phyloP scores from a whole-genome alignment of 2,797 vertebrate species.

The Galaxias olidus region DNA sequence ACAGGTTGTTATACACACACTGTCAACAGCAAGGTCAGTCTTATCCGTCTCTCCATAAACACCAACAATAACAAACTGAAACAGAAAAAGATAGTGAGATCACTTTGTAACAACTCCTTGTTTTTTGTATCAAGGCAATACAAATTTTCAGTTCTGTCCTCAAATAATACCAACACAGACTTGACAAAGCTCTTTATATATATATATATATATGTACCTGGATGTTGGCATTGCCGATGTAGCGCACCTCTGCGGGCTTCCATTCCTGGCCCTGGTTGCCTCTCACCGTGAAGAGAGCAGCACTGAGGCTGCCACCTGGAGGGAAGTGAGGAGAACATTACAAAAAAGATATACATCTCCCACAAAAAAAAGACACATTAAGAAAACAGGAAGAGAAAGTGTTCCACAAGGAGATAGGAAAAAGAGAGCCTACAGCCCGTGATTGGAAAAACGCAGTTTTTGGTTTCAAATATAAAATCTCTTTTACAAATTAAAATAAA shows the following conservation, averaged over 20 bases:
- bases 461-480: no score
- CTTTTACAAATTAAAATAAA: no score
- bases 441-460: no score
- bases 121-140: no score
- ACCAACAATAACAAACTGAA: constrained; percentile 79
- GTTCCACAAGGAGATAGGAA: no score
- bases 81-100: constrained; percentile 2
- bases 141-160: no score
- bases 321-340: neutral
- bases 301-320: constrained; percentile 45
- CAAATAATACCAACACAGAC: neutral
- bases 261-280: constrained; percentile 75
- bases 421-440: no score
- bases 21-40: constrained; percentile 83
- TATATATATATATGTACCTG: constrained; percentile 56
- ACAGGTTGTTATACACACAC: constrained; percentile 73
- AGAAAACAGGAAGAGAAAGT: no score
- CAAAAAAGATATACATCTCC: no score
- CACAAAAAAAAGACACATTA: no score
- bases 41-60: constrained; percentile 66
- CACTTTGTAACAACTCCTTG: no score
- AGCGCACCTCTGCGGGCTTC: constrained; percentile 62
- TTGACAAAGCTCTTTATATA: neutral
- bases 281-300: constrained; percentile 54
- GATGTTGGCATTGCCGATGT: constrained; percentile 53